These are phyloP conservation scores for Grantiella picta DNA, from an alignment of 2,113 vertebrate genomes.

Conservation along the genomic window DNA sequence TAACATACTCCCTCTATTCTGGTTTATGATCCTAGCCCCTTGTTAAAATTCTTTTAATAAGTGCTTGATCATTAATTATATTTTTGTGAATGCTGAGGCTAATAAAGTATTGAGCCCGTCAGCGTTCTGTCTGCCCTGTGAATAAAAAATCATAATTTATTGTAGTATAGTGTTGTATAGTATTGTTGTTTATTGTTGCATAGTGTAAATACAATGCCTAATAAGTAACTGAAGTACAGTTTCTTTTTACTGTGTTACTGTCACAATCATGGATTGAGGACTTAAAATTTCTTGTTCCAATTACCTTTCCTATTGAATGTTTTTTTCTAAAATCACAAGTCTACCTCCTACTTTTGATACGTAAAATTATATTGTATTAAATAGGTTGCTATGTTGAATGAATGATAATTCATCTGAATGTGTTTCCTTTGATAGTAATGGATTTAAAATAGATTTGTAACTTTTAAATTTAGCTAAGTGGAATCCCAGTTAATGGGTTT, in stretches of 20 bases:
- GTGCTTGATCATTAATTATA: neutral
- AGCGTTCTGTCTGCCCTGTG: neutral
- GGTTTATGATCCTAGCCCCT: neutral
- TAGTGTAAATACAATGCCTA: neutral
- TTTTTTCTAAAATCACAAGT: neutral
- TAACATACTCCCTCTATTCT: neutral
- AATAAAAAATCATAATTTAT: neutral
- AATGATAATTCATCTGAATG: neutral
- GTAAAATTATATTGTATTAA: neutral
- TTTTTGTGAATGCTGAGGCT: neutral
- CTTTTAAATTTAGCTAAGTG: conserved; percentile 12
- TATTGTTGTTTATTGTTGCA: too few species aligned
- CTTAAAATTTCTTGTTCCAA: neutral
- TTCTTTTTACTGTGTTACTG: neutral
- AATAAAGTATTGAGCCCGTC: neutral
- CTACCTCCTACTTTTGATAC: neutral
- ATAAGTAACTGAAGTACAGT: neutral
- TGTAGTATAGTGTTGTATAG: too few species aligned
- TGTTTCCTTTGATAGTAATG: neutral
- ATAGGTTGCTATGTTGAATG: neutral
- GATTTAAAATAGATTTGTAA: conserved; percentile 1
- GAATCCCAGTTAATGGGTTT: neutral
- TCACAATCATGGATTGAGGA: neutral
- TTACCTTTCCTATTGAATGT: neutral
- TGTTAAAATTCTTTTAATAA: neutral